phyloP scores from a whole-genome alignment of 2,797 vertebrate species.

The Anguilla obscura region DNA sequence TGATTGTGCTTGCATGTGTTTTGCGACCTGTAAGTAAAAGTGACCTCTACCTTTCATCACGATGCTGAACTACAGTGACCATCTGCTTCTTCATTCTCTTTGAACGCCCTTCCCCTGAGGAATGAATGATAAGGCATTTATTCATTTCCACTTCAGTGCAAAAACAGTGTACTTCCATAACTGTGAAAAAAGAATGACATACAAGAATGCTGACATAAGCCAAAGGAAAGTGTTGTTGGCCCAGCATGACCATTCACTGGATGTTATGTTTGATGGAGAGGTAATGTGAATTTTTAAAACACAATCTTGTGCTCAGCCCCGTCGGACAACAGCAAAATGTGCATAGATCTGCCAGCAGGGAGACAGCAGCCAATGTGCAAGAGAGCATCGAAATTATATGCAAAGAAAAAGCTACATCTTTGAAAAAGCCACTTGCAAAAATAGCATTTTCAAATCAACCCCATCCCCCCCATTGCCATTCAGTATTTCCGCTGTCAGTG shows the following conservation, averaged over 20 bases:
- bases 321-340: neutral
- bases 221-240: neutral
- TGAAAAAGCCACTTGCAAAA: neutral
- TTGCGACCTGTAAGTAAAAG: neutral
- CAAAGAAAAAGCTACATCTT: no score
- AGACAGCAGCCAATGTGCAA: no score
- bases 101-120: neutral
- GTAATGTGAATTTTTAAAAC: neutral
- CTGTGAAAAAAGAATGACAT: neutral
- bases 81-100: neutral
- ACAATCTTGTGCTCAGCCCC: neutral
- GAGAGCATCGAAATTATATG: no score
- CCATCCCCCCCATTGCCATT: no score
- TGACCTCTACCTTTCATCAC: neutral
- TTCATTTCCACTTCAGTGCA: neutral
- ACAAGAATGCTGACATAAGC: neutral
- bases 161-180: neutral
- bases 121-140: neutral
- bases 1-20: neutral
- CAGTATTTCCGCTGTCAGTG: neutral
- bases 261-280: neutral
- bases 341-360: neutral
- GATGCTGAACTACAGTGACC: neutral
- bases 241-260: neutral
- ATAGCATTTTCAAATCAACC: neutral